A percentile compares a stretch with the other conserved stretches of the same genome.
phyloP scores from a whole-genome alignment of 2,888 invertebrate species.

The Hypselothyrea guttata region DNA sequence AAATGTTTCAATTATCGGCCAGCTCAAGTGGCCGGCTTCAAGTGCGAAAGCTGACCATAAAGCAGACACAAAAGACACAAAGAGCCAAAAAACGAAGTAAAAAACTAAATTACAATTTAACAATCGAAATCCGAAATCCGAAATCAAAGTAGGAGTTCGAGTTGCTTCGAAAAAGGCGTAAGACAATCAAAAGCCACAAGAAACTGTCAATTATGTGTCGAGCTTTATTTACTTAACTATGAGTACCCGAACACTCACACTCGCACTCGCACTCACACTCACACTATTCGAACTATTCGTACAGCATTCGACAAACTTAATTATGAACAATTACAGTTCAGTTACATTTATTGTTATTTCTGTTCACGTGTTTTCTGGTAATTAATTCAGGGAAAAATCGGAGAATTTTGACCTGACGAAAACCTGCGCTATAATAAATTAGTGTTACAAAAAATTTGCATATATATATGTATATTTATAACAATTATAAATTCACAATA shows the following conservation, averaged over 20 bases:
- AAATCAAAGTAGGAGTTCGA: slow-evolving; percentile 33
- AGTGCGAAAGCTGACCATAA: slow-evolving; percentile 74
- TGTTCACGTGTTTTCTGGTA: slow-evolving; percentile 48
- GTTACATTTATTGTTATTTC: slow-evolving; percentile 40
- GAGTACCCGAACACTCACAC: slow-evolving; percentile 34
- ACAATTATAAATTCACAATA: too few relatives aligned
- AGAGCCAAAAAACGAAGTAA: slow-evolving; percentile 4
- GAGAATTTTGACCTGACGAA: not conserved
- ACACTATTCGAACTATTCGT: slow-evolving; percentile 5
- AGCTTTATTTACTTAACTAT: slow-evolving; percentile 66
- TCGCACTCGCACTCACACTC: slow-evolving; percentile 18
- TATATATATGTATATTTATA: too few relatives aligned
- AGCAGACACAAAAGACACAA: slow-evolving; percentile 9
- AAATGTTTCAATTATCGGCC: slow-evolving; percentile 61
- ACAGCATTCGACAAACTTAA: slow-evolving; percentile 64
- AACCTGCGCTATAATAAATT: too few relatives aligned
- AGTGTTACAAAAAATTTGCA: too few relatives aligned
- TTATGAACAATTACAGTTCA: slow-evolving; percentile 74
- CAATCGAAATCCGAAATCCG: too few relatives aligned
- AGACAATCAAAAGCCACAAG: slow-evolving; percentile 17
- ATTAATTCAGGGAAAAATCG: slow-evolving; percentile 21
- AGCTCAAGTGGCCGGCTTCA: slow-evolving; percentile 44
- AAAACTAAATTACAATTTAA: not conserved
- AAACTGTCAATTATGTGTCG: slow-evolving; percentile 70
- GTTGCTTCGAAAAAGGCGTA: slow-evolving; percentile 24